Percentiles rank a stretch among this genome's conserved stretches.
Conservation (phyloP, 2,797 vertebrate genomes). For the Sciaenops ocellatus region DNA sequence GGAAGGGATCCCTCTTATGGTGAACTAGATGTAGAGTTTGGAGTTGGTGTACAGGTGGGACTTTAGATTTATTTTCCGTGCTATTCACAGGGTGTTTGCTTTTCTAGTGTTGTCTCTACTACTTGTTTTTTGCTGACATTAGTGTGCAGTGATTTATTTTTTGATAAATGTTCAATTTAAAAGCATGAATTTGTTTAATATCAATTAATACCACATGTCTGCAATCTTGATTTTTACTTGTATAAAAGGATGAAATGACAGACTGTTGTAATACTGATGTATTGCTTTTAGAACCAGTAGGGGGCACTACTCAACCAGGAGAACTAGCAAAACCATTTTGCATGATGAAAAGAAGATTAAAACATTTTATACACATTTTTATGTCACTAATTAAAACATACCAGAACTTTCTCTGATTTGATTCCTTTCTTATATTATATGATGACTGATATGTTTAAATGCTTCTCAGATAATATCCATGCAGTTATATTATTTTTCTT, state of each 20-base stretch:
- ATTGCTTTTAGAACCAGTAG: slow-evolving; percentile 67
- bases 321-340: slow-evolving; percentile 31
- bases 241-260: slow-evolving; percentile 8
- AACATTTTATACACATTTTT: slow-evolving; percentile 20
- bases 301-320: slow-evolving; percentile 81
- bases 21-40: background rate
- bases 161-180: background rate
- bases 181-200: background rate
- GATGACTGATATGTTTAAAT: background rate
- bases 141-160: background rate
- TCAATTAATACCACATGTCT: background rate
- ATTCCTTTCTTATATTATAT: background rate
- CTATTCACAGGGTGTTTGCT: background rate
- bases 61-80: background rate
- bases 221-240: slow-evolving; percentile 5
- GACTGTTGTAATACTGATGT: background rate
- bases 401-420: background rate
- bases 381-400: slow-evolving; percentile 13
- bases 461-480: background rate
- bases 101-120: background rate
- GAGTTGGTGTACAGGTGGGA: background rate
- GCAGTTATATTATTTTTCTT: background rate
- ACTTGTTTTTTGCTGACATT: background rate
- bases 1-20: background rate
- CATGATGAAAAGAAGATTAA: slow-evolving; percentile 28